Evolutionary conservation across 92 coral and sea anemone genomes (phyloP).

Genomic region (Hydrozoanthus gracilis): DNA sequence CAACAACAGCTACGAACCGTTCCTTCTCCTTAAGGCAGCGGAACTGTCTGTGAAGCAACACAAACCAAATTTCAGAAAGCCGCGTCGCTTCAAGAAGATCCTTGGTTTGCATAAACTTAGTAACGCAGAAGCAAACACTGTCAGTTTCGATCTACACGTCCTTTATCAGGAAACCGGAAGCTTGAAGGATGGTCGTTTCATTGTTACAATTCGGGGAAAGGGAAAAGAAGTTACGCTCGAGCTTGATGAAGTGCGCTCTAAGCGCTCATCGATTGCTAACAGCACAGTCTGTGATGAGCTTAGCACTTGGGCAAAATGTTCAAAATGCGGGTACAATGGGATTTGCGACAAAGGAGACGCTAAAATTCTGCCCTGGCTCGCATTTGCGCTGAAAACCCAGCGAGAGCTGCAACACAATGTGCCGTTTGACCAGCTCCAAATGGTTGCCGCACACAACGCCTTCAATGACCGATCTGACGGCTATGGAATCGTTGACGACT

Average conservation of each 20-base stretch:
- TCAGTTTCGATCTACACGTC: not conserved
- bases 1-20: slow-evolving; percentile 35
- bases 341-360: slow-evolving; percentile 81
- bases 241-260: slow-evolving; percentile 30
- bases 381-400: slow-evolving; percentile 85
- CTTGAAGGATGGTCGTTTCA: slow-evolving; percentile 6
- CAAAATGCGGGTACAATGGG: slow-evolving; percentile 68
- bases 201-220: not conserved
- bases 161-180: slow-evolving; percentile 19
- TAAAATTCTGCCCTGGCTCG: slow-evolving; percentile 74
- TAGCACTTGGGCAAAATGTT: slow-evolving; percentile 76
- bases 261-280: not conserved
- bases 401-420: slow-evolving; percentile 70
- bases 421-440: slow-evolving; percentile 71
- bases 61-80: slow-evolving; percentile 23
- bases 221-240: slow-evolving; percentile 15
- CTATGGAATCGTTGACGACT: slow-evolving; percentile 74
- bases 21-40: slow-evolving; percentile 75
- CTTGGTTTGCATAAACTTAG: not conserved
- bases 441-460: slow-evolving; percentile 87
- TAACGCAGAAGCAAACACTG: not conserved
- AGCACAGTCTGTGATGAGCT: slow-evolving; percentile 65
- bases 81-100: slow-evolving; percentile 65
- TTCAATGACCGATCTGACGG: slow-evolving; percentile 85
- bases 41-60: slow-evolving; percentile 69